Conservation (phyloP, 1,140 invertebrate species). For the Contarinia nasturtii region DNA sequence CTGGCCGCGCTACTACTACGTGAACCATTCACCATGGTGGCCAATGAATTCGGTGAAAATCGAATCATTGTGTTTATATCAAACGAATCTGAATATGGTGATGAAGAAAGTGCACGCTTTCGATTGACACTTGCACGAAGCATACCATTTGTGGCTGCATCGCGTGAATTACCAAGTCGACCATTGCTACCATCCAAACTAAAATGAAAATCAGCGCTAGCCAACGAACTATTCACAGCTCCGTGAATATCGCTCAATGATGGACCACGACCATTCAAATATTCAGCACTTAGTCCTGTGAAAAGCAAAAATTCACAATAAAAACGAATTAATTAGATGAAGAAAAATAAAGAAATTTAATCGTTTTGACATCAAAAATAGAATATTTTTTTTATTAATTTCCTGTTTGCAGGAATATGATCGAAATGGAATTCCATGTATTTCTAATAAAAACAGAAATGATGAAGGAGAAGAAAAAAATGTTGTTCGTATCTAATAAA, state of each 20-base stretch:
- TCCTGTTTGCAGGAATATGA: background rate
- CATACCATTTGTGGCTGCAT: slow-evolving; percentile 24
- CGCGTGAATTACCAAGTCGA: slow-evolving; percentile 26
- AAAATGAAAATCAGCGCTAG: slow-evolving; percentile 51
- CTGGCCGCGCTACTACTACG: slow-evolving; percentile 64
- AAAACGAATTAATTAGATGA: background rate
- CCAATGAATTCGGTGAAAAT: slow-evolving; percentile 82
- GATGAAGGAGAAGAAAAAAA: background rate
- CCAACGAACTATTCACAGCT: slow-evolving; percentile 36
- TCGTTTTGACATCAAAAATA: background rate
- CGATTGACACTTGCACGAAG: slow-evolving; percentile 48
- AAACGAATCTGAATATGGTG: slow-evolving; percentile 83
- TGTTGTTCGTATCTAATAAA: background rate
- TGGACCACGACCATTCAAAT: slow-evolving; percentile 12
- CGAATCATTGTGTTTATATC: slow-evolving; percentile 90
- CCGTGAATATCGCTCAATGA: slow-evolving; percentile 14
- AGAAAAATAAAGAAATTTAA: background rate
- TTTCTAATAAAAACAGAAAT: background rate
- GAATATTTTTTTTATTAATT: background rate
- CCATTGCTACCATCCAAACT: slow-evolving; percentile 39
- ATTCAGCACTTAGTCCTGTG: slow-evolving; percentile 18
- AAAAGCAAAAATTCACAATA: slow-evolving; percentile 1
- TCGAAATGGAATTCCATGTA: background rate
- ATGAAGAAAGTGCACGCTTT: slow-evolving; percentile 82
- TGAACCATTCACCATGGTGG: slow-evolving; percentile 77